Base-by-base conservation (phyloP, 2,113 vertebrate genomes). In the Eira barbara region DNA sequence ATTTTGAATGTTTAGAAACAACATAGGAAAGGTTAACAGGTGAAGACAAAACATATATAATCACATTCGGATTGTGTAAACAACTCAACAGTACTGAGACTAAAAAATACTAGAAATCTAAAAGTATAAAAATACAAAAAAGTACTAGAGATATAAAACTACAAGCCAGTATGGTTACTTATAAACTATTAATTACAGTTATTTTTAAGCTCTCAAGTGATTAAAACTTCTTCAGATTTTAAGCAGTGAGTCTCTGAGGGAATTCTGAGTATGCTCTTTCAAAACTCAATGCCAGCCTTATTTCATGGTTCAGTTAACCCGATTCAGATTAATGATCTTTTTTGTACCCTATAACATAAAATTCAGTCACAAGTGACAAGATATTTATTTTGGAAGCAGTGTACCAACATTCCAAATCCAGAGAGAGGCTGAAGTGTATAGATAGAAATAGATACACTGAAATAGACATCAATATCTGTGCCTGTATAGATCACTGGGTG, bases 331-430 rank as follows among this genome's bases (percentile, higher is more conserved):
- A 95, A 97, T 88, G 45, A 65, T 36, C 18, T 4, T 14, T 93
- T 97, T 96, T 86, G 18, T 39, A 80, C 69, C 13, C 71, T 90
- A 18, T 92, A 97, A 93, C 90, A 34, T 29, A 91, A 57, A 47
- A n/a, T 86, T 95, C 29, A 12, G 31, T 97, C 87, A 96, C 69
- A 97, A 94, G 86, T 89, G 39, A 25, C 59, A 89, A 97, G 76
- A n/a, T 85, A 73, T 92, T 97, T 96, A 86, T 95, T 95, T 94
- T 96, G 90, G 49, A 97, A 94, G 39, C 21, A 96, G 23, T 27
- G 78, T 63, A 81, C 14, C 7, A 73, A 92, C 36, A 74, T 94
- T 82, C 13, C 25, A 94, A 81, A 67, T 49, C 76, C 23, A 79
- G 20, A 73, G 20, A 73, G 8, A 59, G 20, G 1, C 59, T 55